Evolutionary conservation across 2,888 invertebrate genomes (phyloP).

Genomic region (Caenorhabditis uteleia): DNA sequence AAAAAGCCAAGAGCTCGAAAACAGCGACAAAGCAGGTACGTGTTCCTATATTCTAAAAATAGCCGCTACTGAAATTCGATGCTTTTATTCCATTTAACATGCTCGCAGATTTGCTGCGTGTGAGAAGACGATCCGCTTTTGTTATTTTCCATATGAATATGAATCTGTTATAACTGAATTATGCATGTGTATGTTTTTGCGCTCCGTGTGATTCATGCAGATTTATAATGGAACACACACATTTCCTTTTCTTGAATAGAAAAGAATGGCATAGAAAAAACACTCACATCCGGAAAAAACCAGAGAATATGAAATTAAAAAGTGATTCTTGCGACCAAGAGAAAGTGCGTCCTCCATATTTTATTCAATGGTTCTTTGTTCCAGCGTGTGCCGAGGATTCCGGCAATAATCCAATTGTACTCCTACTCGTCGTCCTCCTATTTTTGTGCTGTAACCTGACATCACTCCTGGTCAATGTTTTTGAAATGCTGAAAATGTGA

Average conservation of each 20-base stretch:
- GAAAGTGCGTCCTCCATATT: background rate
- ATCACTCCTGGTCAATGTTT: conserved; percentile 61
- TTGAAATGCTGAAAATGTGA: conserved; percentile 60
- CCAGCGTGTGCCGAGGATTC: conserved; percentile 35
- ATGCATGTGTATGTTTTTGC: too few relatives aligned
- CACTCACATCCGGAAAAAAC: background rate
- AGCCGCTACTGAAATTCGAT: too few relatives aligned
- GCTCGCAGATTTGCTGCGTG: too few relatives aligned
- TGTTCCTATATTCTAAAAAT: too few relatives aligned
- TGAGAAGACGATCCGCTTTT: too few relatives aligned
- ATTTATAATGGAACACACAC: too few relatives aligned
- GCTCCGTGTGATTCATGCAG: too few relatives aligned
- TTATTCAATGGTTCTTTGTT: background rate
- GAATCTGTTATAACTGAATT: too few relatives aligned
- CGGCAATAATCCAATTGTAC: conserved; percentile 49
- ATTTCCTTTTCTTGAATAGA: background rate
- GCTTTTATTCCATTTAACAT: too few relatives aligned
- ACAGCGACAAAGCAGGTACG: conserved; percentile 28
- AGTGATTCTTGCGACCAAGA: background rate
- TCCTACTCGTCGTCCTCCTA: conserved; percentile 60
- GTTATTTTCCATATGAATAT: too few relatives aligned
- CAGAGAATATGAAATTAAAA: background rate
- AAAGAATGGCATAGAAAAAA: background rate
- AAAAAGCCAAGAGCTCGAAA: conserved; percentile 15
- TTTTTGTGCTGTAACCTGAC: conserved; percentile 62